phyloP scores from a whole-genome alignment of 2,888 invertebrate genomes.

The Venusia cambrica region DNA sequence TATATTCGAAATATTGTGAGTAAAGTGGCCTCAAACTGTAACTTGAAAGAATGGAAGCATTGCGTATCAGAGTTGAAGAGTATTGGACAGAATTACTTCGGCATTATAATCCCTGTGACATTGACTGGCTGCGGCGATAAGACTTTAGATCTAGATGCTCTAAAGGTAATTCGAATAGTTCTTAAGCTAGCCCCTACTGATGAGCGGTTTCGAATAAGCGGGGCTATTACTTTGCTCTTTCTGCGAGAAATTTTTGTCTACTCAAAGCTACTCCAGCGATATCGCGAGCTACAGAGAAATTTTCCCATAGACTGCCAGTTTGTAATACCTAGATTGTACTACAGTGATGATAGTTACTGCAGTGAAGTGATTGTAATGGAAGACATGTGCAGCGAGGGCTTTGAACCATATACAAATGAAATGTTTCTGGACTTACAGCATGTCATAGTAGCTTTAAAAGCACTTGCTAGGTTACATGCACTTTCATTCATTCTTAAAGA shows the following conservation, averaged over 20 bases:
- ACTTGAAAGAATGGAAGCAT: constrained; percentile 40
- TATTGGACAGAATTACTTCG: constrained; percentile 69
- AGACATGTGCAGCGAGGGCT: constrained; percentile 56
- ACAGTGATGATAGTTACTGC: constrained; percentile 49
- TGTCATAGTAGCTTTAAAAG: constrained; percentile 45
- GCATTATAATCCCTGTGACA: constrained; percentile 54
- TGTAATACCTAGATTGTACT: constrained; percentile 55
- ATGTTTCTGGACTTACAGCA: constrained; percentile 59
- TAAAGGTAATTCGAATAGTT: constrained; percentile 42
- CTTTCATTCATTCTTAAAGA: constrained; percentile 56
- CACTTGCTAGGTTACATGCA: constrained; percentile 61
- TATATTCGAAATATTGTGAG: constrained; percentile 33
- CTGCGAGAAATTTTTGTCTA: constrained; percentile 63
- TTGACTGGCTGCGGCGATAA: constrained; percentile 38
- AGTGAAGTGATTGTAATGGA: constrained; percentile 60
- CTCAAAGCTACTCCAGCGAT: constrained; percentile 45
- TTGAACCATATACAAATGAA: constrained; percentile 44
- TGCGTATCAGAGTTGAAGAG: constrained; percentile 44
- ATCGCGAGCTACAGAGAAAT: constrained; percentile 41
- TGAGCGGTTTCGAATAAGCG: constrained; percentile 61
- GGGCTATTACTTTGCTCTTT: constrained; percentile 62
- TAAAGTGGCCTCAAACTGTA: constrained; percentile 29
- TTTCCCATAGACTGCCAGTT: constrained; percentile 29
- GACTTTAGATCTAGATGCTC: constrained; percentile 20
- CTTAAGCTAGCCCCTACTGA: constrained; percentile 67